A percentile compares a stretch with the other conserved stretches of the same genome.
Evolutionary conservation across 2,888 invertebrate genomes (phyloP).

Genomic region (Lomographa bimaculata): DNA sequence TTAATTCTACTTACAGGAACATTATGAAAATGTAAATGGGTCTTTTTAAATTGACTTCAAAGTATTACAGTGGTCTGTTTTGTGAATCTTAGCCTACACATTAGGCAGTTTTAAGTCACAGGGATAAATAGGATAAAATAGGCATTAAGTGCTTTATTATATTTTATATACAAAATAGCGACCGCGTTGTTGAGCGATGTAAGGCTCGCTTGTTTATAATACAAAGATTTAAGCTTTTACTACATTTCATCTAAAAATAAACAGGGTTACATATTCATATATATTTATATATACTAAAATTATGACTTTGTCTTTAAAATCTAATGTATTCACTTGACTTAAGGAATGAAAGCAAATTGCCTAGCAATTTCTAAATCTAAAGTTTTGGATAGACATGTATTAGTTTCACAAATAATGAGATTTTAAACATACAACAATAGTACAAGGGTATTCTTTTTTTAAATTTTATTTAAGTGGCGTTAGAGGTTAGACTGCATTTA

Average conservation of each 20-base stretch:
- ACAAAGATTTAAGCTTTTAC: conserved; percentile 26
- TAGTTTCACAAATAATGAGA: no score
- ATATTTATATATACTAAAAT: conserved; percentile 15
- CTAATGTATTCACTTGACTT: conserved; percentile 21
- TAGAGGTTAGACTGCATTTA: no score
- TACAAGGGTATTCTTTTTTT: neutral
- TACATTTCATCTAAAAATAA: conserved; percentile 32
- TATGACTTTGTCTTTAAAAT: conserved; percentile 32
- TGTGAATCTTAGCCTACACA: conserved; percentile 3
- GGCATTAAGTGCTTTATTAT: no score
- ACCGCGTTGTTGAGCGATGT: conserved; percentile 29
- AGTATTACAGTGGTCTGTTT: conserved; percentile 12
- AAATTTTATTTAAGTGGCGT: neutral
- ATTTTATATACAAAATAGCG: no score
- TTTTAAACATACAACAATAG: no score
- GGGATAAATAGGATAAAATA: conserved; percentile 4
- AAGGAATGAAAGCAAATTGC: conserved; percentile 23
- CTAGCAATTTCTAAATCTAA: conserved; percentile 25
- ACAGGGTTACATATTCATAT: conserved; percentile 15
- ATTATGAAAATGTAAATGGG: conserved; percentile 17
- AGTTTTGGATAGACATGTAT: neutral
- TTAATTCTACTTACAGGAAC: conserved; percentile 20
- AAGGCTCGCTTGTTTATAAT: conserved; percentile 22
- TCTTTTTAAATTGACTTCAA: conserved; percentile 20
- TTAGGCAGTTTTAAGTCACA: conserved; percentile 7